Evolutionary conservation across 64 coral and sea anemone species (phyloP).

Genomic region (Trachythela sp.): DNA sequence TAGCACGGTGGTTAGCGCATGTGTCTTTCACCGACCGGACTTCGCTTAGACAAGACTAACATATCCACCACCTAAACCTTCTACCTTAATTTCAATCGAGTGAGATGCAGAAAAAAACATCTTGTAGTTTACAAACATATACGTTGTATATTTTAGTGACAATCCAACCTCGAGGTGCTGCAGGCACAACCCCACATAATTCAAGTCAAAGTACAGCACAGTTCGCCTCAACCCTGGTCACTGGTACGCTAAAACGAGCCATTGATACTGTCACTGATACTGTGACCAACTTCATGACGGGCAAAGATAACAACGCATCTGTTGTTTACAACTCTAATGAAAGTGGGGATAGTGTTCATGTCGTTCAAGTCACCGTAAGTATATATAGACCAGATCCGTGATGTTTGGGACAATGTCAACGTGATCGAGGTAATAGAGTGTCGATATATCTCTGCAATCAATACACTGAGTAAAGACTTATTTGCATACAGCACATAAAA

Average conservation of each 20-base stretch:
- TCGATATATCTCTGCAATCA: too few species aligned
- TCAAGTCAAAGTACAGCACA: neutral
- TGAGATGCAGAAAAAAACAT: too few species aligned
- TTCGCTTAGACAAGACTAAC: too few species aligned
- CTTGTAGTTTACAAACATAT: too few species aligned
- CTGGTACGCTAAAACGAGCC: slow-evolving; percentile 5
- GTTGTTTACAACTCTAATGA: neutral
- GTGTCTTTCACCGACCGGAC: too few species aligned
- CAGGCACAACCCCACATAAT: neutral
- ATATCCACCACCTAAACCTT: too few species aligned
- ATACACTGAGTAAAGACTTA: too few species aligned
- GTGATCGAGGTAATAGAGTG: too few species aligned
- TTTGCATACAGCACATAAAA: too few species aligned
- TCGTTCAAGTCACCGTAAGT: neutral
- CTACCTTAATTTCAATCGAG: too few species aligned
- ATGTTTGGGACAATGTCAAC: too few species aligned
- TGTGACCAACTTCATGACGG: neutral
- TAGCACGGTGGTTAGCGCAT: neutral
- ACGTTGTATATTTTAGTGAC: neutral
- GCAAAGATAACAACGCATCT: neutral
- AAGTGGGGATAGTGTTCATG: neutral
- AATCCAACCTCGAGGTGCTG: neutral
- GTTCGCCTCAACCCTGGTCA: neutral
- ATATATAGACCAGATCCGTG: neutral
- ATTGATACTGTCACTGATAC: neutral